phyloP scores from a whole-genome alignment of 2,888 invertebrate species.

The Athalia cordata region DNA sequence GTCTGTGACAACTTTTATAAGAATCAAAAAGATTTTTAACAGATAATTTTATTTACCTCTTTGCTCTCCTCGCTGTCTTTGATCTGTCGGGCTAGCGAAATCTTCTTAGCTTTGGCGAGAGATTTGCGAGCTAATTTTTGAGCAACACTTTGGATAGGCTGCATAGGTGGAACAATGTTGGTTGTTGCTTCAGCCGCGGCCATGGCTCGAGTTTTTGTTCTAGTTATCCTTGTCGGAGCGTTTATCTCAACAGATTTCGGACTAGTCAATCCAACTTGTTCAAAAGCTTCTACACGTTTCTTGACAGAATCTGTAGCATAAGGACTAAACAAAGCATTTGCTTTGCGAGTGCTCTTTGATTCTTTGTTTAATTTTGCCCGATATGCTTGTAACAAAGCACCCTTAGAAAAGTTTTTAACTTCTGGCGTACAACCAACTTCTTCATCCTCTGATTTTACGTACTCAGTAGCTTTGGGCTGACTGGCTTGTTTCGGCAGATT shows the following conservation, averaged over 20 bases:
- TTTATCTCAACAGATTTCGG: constrained; percentile 59
- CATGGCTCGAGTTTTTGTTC: constrained; percentile 78
- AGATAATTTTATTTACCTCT: constrained; percentile 59
- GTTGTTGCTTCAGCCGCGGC: constrained; percentile 65
- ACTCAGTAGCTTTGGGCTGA: constrained; percentile 47
- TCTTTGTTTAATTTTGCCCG: constrained; percentile 45
- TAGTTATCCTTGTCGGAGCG: constrained; percentile 73
- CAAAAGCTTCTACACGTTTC: constrained; percentile 78
- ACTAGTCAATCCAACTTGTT: constrained; percentile 74
- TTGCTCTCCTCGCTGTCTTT: constrained; percentile 64
- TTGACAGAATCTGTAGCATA: constrained; percentile 78
- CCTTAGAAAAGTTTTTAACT: constrained; percentile 44
- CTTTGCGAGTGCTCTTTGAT: constrained; percentile 65
- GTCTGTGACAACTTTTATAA: too few relatives aligned
- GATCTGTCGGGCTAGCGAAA: constrained; percentile 62
- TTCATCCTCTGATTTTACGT: constrained; percentile 50
- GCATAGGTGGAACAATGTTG: constrained; percentile 30
- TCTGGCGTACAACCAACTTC: constrained; percentile 60
- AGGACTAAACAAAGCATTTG: constrained; percentile 75
- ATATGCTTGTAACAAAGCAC: constrained; percentile 47
- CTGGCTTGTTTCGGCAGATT: constrained; percentile 48
- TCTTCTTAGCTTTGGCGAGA: constrained; percentile 65
- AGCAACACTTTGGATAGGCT: constrained; percentile 52
- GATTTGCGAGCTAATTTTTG: constrained; percentile 68
- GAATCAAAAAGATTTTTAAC: background rate